These are phyloP conservation scores for Remorina albescens DNA, from an alignment of 2,797 vertebrate genomes.

Conservation along the genomic window DNA sequence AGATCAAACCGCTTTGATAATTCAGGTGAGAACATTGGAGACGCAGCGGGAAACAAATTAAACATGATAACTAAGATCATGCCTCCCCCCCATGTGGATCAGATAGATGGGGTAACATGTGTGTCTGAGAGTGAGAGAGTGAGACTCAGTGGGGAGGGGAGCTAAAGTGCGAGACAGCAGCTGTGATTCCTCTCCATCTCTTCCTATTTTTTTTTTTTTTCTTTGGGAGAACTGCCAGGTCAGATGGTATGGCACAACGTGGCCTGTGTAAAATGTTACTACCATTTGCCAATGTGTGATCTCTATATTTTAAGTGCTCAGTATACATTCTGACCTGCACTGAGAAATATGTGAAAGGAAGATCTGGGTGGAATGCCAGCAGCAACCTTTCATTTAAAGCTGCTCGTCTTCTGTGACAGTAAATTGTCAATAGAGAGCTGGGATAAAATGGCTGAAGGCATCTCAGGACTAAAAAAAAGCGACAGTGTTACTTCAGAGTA, in stretches of 20 bases:
- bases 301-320: slow-evolving; percentile 32
- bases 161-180: slow-evolving; percentile 51
- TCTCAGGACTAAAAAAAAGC: neutral
- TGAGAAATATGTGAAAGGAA: slow-evolving; percentile 19
- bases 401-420: neutral
- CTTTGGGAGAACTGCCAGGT: slow-evolving; percentile 60
- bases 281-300: slow-evolving; percentile 50
- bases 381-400: slow-evolving; percentile 27
- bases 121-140: slow-evolving; percentile 23
- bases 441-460: neutral
- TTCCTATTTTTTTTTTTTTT: slow-evolving; percentile 48
- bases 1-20: slow-evolving; percentile 67
- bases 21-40: slow-evolving; percentile 55
- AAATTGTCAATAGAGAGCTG: slow-evolving; percentile 10
- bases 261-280: slow-evolving; percentile 60
- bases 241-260: slow-evolving; percentile 50
- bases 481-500: neutral
- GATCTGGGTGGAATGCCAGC: slow-evolving; percentile 15
- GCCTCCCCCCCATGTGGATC: slow-evolving; percentile 44
- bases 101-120: slow-evolving; percentile 42
- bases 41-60: slow-evolving; percentile 73
- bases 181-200: slow-evolving; percentile 61
- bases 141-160: slow-evolving; percentile 21
- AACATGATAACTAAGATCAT: slow-evolving; percentile 67
- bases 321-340: slow-evolving; percentile 41